Evolutionary conservation across 2,113 vertebrate genomes (phyloP), one percentile per base, ranked within the genome.

Genomic region (Odontophorus gujanensis): DNA sequence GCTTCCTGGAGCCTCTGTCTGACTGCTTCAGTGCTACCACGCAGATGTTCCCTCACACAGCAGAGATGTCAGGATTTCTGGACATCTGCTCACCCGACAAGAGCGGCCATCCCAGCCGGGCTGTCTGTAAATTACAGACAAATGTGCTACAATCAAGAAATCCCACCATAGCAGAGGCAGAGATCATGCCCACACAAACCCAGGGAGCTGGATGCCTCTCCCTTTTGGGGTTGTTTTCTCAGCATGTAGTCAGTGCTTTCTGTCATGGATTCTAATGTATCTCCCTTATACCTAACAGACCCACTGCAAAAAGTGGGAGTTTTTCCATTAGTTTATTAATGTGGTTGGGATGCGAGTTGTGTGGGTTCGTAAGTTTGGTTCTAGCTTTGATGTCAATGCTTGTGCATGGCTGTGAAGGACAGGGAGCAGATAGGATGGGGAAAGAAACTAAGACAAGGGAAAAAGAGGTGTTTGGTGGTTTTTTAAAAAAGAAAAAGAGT

Each of bases 11-110:
- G 57, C 58, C 69, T 94, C 48, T 24, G 7, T 67, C 73, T 0
- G 18, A 74, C 65, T 59, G 51, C 57, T 90, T 73, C 0, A 5
- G 72, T 0, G n/a, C 73, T 71, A 5, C 57, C 66, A 66, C 80
- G n/a, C 95, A 96, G 82, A 94, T 95, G 88, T 90, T 94, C 82
- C 61, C 5, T 0, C 28, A 63, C 32, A 3, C 87, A 11, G 5
- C 2, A n/a, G 73, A 28, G 66, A 51, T 92, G 95, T 92, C 55
- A 77, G 61, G 61, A 67, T 86, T 94, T 88, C 85, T 92, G 95
- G 92, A 85, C 93, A 96, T 91, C 95, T 96, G 96, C 87, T 93
- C 13, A 14, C 82, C 65, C 43, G 1, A 59, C 76, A 91, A 85
- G 81, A 76, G 40, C 0, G 1, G 82, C 79, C 83, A 85, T 43